Evolutionary conservation across 2,113 vertebrate genomes (phyloP), one percentile per base, ranked within the genome.

Genomic region (Campylomormyrus numenius): DNA sequence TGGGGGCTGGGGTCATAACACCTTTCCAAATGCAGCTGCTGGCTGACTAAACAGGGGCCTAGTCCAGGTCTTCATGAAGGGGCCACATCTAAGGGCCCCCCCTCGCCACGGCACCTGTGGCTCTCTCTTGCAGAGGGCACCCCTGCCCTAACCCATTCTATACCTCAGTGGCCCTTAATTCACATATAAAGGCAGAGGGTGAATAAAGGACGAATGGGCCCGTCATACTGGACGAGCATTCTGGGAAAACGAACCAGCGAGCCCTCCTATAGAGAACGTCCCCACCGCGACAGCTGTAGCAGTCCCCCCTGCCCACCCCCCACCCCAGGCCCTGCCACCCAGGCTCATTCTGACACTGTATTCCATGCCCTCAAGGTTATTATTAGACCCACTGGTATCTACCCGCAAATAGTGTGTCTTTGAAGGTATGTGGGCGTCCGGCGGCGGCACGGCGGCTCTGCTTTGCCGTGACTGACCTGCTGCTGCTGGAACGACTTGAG

Each of bases 401-500:
- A 95, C 95, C 96, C 96, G 93, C 95, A 96, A 98, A 98, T 97
- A 97, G 95, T 85, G 21, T 85, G 83, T 85, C 83, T 85, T 48
- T 48, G 45, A 85, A 85, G 83, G 83, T 8, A 85, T 85, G 83
- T 46, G 83, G 19, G 83, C 13, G 58, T 58, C 53, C 17, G 42
- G 17, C 5, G 5, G 3, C 13, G 17, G 48, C 2, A 87, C 5
- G 49, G 4, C 5, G 17, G 42, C 3, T 19, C 45, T 24, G 39
- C 42, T 50, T 86, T 91, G 91, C 84, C 88, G 87, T 56, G n/a
- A 90, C 87, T 92, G 97, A 99, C 98, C 98, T 99, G 98, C 95
- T 99, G 87, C 94, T 99, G 87, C 94, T 99, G 98, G 96, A 98
- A 99, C 92, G 96, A 97, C 95, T 99, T 99, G 93, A 99, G 96